A percentile compares a stretch with the other conserved stretches of the same genome.
phyloP scores from a whole-genome alignment of 2,888 invertebrate species.

The Mesorhabditis belari region DNA sequence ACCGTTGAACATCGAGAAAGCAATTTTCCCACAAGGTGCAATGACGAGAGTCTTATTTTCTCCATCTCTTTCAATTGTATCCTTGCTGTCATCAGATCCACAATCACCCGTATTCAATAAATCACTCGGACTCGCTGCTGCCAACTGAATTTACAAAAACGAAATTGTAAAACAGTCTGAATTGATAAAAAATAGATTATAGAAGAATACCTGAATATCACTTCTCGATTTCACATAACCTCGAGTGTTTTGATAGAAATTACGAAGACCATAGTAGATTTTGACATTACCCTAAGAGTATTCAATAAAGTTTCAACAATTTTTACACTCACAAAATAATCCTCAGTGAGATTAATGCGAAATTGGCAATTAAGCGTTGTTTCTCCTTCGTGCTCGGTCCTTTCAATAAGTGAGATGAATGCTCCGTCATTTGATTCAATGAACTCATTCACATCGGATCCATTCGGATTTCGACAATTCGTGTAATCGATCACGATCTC shows the following conservation, averaged over 20 bases:
- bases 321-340: slow-evolving; percentile 16
- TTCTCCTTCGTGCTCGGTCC: slow-evolving; percentile 1
- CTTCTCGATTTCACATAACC: slow-evolving; percentile 87
- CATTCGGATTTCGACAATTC: slow-evolving; percentile 18
- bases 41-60: slow-evolving; percentile 59
- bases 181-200: no score
- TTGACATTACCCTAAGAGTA: slow-evolving; percentile 66
- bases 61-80: neutral
- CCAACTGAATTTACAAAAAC: no score
- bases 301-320: neutral
- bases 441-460: slow-evolving; percentile 1
- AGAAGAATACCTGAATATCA: slow-evolving; percentile 81
- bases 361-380: slow-evolving; percentile 18
- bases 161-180: no score
- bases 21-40: slow-evolving; percentile 95
- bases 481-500: slow-evolving; percentile 34
- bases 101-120: slow-evolving; percentile 62
- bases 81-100: slow-evolving; percentile 8
- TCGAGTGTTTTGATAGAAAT: slow-evolving; percentile 96
- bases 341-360: slow-evolving; percentile 12
- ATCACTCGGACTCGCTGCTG: slow-evolving; percentile 61
- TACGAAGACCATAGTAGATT: slow-evolving; percentile 91
- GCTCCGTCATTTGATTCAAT: neutral
- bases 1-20: slow-evolving; percentile 94
- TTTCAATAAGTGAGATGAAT: neutral